These are phyloP conservation scores for Merodon equestris DNA, from an alignment of 2,888 invertebrate genomes.

Conservation along the genomic window DNA sequence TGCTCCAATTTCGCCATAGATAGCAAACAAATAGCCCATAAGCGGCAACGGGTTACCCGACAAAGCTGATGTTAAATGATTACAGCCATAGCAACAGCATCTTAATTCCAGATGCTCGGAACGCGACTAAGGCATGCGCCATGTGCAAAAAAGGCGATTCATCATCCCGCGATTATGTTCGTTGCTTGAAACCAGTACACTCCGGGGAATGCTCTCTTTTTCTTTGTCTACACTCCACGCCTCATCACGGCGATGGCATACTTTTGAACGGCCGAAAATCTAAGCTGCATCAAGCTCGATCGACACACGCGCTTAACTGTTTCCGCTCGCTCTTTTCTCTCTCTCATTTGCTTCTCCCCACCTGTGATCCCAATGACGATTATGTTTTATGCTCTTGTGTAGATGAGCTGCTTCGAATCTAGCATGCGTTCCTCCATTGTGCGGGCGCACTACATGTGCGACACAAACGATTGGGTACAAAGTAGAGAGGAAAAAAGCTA, in stretches of 20 bases:
- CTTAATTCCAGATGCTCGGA: neutral
- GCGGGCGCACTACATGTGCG: slow-evolving; percentile 23
- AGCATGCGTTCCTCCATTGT: slow-evolving; percentile 34
- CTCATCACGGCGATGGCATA: too few species aligned
- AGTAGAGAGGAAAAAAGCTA: slow-evolving; percentile 34
- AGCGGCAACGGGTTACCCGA: slow-evolving; percentile 6
- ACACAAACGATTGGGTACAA: slow-evolving; percentile 13
- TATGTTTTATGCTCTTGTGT: neutral
- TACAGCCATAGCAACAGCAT: slow-evolving; percentile 3
- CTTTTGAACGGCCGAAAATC: too few species aligned
- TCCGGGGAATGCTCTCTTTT: too few species aligned
- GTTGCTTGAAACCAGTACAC: neutral
- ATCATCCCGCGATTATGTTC: slow-evolving; percentile 7
- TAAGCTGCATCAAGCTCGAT: too few species aligned
- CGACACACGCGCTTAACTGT: too few species aligned
- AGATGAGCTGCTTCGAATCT: slow-evolving; percentile 35
- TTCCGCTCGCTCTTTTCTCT: neutral
- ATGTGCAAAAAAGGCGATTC: slow-evolving; percentile 27
- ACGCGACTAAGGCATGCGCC: slow-evolving; percentile 28
- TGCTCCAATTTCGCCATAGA: slow-evolving; percentile 41
- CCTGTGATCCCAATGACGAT: slow-evolving; percentile 19
- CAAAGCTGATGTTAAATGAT: neutral
- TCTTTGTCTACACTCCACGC: too few species aligned
- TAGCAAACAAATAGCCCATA: neutral
- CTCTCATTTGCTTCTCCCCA: neutral